Base-by-base conservation (phyloP, 1,140 invertebrate genomes). In the Sinella curviseta region DNA sequence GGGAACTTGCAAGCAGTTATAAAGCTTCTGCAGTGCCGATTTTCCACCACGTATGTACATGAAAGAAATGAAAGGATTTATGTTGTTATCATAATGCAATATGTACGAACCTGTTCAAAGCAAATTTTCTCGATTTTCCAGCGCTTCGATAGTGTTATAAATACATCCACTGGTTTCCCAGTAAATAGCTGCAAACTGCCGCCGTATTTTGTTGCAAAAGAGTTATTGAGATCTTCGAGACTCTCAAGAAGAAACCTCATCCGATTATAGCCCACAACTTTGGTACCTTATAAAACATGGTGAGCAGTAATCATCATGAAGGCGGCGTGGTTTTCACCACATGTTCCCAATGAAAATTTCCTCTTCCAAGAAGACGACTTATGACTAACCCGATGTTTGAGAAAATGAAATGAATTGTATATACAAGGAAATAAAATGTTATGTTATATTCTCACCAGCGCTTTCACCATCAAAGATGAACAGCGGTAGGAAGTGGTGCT, bases 391-490 rank as follows among this genome's bases (percentile, higher is more conserved):
- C n/a, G n/a, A n/a, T n/a, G n/a, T n/a, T n/a, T n/a, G n/a, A n/a
- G n/a, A n/a, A n/a, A n/a, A n/a, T n/a, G n/a, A n/a, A n/a, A n/a
- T n/a, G n/a, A n/a, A n/a, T n/a, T n/a, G n/a, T n/a, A n/a, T n/a
- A n/a, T n/a, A n/a, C n/a, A n/a, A n/a, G n/a, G n/a, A n/a, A n/a
- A n/a, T n/a, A n/a, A n/a, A n/a, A n/a, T n/a, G n/a, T n/a, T n/a
- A n/a, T n/a, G 76, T 35, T 28, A 74, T 26, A 75, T 30, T 77
- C 85, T 85, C 85, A 91, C 90, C 90, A 85, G 91, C 91, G 80
- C 90, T 92, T 85, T 92, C 89, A 73, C 92, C 92, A 86, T 94
- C 92, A 85, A 93, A 93, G 76, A 94, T 92, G 83, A 92, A 93
- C 0, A 93, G 84, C 0, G 91, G 90, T 60, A 87, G 84, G 80